phyloP scores from a whole-genome alignment of 2,113 vertebrate species.

The Rhinolophus sinicus region DNA sequence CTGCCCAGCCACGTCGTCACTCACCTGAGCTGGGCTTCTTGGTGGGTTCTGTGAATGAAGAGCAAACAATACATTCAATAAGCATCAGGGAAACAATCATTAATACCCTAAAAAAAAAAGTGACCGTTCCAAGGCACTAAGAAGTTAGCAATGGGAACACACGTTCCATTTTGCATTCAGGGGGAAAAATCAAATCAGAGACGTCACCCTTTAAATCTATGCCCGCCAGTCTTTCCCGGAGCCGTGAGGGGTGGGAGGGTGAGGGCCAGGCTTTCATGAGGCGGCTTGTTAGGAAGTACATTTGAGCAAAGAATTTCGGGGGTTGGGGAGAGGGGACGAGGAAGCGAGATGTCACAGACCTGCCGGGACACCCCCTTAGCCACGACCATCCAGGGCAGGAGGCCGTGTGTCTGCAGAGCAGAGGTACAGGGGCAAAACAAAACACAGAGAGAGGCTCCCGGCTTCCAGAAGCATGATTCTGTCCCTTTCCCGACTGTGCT shows the following conservation, averaged over 20 bases:
- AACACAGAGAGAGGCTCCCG: neutral
- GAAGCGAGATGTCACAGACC: rapidly evolving
- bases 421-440: neutral
- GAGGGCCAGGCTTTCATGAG: neutral
- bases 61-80: rapidly evolving
- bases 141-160: rapidly evolving
- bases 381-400: neutral
- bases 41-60: neutral
- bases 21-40: neutral
- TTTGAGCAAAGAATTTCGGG: neutral
- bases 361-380: neutral
- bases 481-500: too few species aligned
- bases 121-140: neutral
- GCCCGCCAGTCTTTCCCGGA: neutral
- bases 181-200: rapidly evolving
- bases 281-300: neutral
- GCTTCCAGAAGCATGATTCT: neutral
- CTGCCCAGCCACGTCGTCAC: rapidly evolving
- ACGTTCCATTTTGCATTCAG: too few species aligned
- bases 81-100: rapidly evolving
- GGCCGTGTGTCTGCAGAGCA: too few species aligned
- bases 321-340: neutral
- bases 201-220: neutral
- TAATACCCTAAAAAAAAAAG: too few species aligned
- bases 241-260: neutral